Percentiles rank a stretch among this genome's conserved stretches.
These are phyloP conservation scores for Chitala chitala DNA, from an alignment of 2,113 vertebrate genomes.

Conservation along the genomic window DNA sequence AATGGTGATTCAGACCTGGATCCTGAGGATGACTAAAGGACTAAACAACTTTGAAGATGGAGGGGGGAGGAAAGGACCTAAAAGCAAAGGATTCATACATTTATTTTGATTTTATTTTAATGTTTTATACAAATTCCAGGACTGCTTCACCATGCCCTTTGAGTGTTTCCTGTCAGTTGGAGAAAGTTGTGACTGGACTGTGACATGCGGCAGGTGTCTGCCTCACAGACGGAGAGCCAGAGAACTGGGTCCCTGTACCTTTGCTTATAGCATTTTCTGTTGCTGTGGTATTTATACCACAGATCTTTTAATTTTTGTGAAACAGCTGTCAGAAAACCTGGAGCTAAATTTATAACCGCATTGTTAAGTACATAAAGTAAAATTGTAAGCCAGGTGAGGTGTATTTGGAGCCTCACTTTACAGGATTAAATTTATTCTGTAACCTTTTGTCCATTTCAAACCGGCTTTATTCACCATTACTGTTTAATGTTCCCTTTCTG, in stretches of 20 bases:
- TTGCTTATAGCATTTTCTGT: too few species aligned
- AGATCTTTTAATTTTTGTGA: constrained; percentile 2
- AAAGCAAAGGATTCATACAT: constrained; percentile 55
- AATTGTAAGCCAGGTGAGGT: constrained; percentile 57
- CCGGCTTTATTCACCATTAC: background rate
- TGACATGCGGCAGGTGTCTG: background rate
- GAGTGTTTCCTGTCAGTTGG: background rate
- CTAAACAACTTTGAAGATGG: constrained; percentile 23
- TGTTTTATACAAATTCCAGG: constrained; percentile 42
- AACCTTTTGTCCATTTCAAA: constrained; percentile 29
- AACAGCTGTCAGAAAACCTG: constrained; percentile 20
- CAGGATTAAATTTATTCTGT: constrained; percentile 55
- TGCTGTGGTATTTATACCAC: constrained; percentile 30
- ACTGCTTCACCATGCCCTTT: constrained; percentile 19
- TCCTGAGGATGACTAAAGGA: constrained; percentile 87
- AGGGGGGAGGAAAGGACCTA: constrained; percentile 38
- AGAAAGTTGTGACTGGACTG: background rate
- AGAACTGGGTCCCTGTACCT: background rate
- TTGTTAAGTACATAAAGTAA: constrained; percentile 46
- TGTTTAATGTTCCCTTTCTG: background rate
- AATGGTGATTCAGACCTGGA: constrained; percentile 93
- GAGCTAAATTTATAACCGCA: constrained; percentile 36
- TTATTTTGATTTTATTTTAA: constrained; percentile 68
- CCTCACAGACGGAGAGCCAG: background rate
- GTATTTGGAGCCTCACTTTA: constrained; percentile 46